Evolutionary conservation across 2,888 invertebrate genomes (phyloP), one percentile per base, ranked within the genome.

Genomic region (Nemoura dubitans): DNA sequence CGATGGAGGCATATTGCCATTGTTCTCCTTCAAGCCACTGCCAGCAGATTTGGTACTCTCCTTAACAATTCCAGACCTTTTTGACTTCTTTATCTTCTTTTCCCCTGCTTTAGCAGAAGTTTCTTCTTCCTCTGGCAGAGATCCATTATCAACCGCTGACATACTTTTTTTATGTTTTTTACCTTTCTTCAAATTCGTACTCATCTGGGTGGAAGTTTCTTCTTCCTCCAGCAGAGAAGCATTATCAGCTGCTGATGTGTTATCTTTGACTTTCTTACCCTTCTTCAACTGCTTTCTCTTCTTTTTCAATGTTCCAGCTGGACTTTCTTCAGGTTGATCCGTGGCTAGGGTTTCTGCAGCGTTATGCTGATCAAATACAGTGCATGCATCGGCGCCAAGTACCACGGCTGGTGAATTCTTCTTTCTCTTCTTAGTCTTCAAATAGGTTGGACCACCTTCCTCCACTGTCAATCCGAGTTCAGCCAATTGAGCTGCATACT

Each of bases 21-120:
- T 2, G 28, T 81, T 30, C 29, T 29, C 30, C 27, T 6, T 3
- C 6, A n/a, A 2, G n/a, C 5, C 2, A 28, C n/a, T 7, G 21
- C 0, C 30, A 28, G 27, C 29, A 81, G 30, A 2, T 81, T 6
- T 27, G 26, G 5, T 26, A 21, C 76, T 76, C 14, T 21, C 26
- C 5, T 76, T 16, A 26, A 21, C 76, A 76, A 5, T 30, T 78
- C 10, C 7, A 0, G 78, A 78, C 25, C 1, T 28, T 78, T 16
- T 21, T 81, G 28, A 27, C 30, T 81, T 81, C 81, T 81, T 81
- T n/a, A 29, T 81, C 21, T 28, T 81, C n/a, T 30, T 81, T 30
- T 81, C 29, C 81, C 29, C 81, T 30, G 59, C 14, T 1, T 81
- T 81, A 30, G 0, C 14, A 6, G 28, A 1, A 30, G 26, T 27